These are phyloP conservation scores for Drosophila histrio DNA, from an alignment of 2,888 invertebrate species.

Conservation along the genomic window DNA sequence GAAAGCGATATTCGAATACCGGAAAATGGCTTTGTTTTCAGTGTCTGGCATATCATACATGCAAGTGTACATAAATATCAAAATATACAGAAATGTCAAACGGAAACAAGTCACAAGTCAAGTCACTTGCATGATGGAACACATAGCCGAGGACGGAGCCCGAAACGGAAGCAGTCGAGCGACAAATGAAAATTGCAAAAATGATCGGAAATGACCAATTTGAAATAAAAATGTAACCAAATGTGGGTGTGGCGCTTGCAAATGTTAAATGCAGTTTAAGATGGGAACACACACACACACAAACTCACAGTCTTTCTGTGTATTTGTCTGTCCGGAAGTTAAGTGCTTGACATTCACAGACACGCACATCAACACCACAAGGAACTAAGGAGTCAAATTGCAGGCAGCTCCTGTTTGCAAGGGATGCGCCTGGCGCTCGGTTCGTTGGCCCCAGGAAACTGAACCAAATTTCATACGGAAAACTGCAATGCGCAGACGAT, in stretches of 20 bases:
- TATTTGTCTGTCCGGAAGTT: constrained; percentile 41
- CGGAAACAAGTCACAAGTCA: constrained; percentile 67
- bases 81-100: constrained; percentile 55
- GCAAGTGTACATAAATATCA: constrained; percentile 10
- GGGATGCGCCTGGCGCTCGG: constrained; percentile 39
- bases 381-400: constrained; percentile 16
- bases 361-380: constrained; percentile 41
- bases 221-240: constrained; percentile 71
- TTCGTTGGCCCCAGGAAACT: constrained; percentile 29
- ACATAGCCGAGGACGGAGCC: constrained; percentile 34
- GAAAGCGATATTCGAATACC: constrained; percentile 59
- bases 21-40: constrained; percentile 70
- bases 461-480: constrained; percentile 14
- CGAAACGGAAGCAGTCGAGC: constrained; percentile 53
- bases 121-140: constrained; percentile 67
- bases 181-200: constrained; percentile 71
- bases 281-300: constrained; percentile 10
- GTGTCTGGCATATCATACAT: constrained; percentile 8
- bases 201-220: constrained; percentile 81
- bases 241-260: constrained; percentile 21
- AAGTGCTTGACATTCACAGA: constrained; percentile 58
- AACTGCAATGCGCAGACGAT: constrained; percentile 26
- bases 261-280: constrained; percentile 49
- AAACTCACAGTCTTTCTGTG: not conserved
- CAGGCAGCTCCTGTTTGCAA: constrained; percentile 10